Evolutionary conservation across 1,140 invertebrate genomes (phyloP).

Genomic region (Chelonus insularis): DNA sequence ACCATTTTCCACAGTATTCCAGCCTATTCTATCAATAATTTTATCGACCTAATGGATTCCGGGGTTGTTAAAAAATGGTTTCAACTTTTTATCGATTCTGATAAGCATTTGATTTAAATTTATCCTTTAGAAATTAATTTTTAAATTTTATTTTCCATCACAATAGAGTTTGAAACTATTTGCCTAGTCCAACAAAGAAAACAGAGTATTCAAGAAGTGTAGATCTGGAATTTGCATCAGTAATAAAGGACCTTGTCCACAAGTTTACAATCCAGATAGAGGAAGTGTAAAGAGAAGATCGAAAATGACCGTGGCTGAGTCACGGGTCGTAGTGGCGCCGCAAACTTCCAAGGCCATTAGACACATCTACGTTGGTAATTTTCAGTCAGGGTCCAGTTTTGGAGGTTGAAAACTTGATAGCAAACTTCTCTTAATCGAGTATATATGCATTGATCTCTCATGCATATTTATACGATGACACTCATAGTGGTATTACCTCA

Average conservation of each 20-base stretch:
- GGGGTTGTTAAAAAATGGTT: too few species aligned
- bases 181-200: too few species aligned
- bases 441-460: conserved; percentile 24
- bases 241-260: conserved; percentile 1
- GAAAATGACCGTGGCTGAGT: conserved; percentile 10
- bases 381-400: conserved; percentile 15
- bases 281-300: background rate
- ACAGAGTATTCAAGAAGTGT: too few species aligned
- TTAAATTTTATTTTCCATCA: too few species aligned
- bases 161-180: too few species aligned
- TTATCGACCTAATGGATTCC: too few species aligned
- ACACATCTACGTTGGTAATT: conserved; percentile 40
- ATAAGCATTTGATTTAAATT: too few species aligned
- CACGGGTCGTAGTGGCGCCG: conserved; percentile 5
- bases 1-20: too few species aligned
- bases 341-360: conserved; percentile 27
- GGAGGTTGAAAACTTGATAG: conserved; percentile 27
- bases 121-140: too few species aligned
- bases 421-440: conserved; percentile 12
- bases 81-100: too few species aligned
- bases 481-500: background rate
- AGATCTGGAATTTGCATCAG: conserved; percentile 4
- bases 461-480: conserved; percentile 25
- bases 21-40: too few species aligned
- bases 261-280: background rate